Evolutionary conservation across 2,888 invertebrate genomes (phyloP).

Genomic region (Quadriops clusia): DNA sequence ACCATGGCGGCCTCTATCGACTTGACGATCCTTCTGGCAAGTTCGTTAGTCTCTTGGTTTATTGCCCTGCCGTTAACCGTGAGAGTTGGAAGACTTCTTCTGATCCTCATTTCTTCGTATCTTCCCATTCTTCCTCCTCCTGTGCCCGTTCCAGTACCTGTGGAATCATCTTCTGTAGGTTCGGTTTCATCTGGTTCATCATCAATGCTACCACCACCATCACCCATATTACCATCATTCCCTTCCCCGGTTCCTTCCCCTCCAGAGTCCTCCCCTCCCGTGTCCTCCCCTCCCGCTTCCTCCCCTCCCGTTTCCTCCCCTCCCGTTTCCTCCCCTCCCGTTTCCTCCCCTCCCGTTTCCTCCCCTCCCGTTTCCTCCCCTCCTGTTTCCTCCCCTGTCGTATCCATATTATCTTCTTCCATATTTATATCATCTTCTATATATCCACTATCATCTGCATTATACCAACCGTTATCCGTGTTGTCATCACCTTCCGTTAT

Average conservation of each 20-base stretch:
- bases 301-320: slow-evolving; percentile 7
- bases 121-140: slow-evolving; percentile 12
- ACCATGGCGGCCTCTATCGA: slow-evolving; percentile 46
- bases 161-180: slow-evolving; percentile 7
- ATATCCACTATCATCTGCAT: slow-evolving; percentile 2
- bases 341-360: slow-evolving; percentile 5
- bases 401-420: slow-evolving; percentile 7
- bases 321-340: slow-evolving; percentile 5
- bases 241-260: slow-evolving; percentile 12
- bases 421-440: slow-evolving; percentile 9
- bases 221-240: slow-evolving; percentile 8
- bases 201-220: slow-evolving; percentile 7
- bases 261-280: slow-evolving; percentile 7
- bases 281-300: slow-evolving; percentile 9
- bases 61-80: slow-evolving; percentile 30
- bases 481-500: slow-evolving; percentile 7
- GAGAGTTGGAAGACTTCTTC: slow-evolving; percentile 18
- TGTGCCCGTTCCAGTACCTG: slow-evolving; percentile 28
- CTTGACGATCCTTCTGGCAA: slow-evolving; percentile 41
- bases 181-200: slow-evolving; percentile 10
- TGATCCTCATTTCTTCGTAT: slow-evolving; percentile 17
- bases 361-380: slow-evolving; percentile 11
- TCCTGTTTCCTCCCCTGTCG: slow-evolving; percentile 6
- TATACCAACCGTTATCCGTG: slow-evolving; percentile 10
- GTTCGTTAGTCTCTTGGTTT: slow-evolving; percentile 40